Evolutionary conservation across 2,113 vertebrate species (phyloP).

Genomic region (Chroicocephalus ridibundus): DNA sequence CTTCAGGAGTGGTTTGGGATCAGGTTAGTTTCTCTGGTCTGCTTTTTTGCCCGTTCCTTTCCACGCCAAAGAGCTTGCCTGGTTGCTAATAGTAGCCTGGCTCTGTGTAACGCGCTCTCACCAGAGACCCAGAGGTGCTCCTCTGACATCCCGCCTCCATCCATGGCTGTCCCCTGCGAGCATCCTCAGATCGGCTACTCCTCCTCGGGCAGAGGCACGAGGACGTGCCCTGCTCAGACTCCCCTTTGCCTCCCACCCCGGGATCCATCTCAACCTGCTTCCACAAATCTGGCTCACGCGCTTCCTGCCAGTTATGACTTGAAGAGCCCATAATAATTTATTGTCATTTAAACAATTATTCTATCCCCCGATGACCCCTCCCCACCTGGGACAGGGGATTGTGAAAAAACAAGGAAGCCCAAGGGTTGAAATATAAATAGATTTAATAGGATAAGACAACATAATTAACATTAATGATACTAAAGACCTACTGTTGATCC

Average conservation of each 20-base stretch:
- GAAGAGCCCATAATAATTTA: too few relatives aligned
- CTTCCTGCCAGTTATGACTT: too few relatives aligned
- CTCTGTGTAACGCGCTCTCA: neutral
- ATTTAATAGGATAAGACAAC: neutral
- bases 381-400: too few relatives aligned
- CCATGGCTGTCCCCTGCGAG: neutral
- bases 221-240: neutral
- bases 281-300: neutral
- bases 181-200: neutral
- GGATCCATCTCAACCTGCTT: neutral
- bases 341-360: neutral
- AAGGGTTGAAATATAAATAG: neutral
- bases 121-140: neutral
- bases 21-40: neutral
- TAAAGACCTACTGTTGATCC: neutral
- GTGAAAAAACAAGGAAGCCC: too few relatives aligned
- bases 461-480: neutral
- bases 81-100: neutral
- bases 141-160: neutral
- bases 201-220: neutral
- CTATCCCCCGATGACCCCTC: neutral
- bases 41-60: neutral
- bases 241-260: neutral
- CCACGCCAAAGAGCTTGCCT: neutral
- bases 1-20: neutral